Conservation (phyloP, 53 echinoderm and acorn worm genomes). For the Echinometra lucunter region DNA sequence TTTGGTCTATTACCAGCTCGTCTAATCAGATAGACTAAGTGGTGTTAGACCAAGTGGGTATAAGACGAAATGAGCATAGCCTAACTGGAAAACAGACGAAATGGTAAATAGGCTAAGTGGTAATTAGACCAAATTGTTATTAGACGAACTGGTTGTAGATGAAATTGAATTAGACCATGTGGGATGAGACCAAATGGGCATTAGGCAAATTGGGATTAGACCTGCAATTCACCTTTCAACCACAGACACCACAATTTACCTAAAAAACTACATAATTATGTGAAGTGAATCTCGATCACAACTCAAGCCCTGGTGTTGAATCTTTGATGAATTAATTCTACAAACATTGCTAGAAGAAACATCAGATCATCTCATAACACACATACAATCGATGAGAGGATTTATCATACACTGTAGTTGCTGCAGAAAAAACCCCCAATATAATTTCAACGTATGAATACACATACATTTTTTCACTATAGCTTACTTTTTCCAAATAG, state of each 20-base stretch:
- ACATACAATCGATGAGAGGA: not conserved
- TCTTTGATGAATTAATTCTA: not conserved
- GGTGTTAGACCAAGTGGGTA: too few species aligned
- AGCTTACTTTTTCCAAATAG: conserved; percentile 84
- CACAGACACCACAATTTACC: not conserved
- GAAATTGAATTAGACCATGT: too few species aligned
- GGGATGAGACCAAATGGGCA: too few species aligned
- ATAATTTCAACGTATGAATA: not conserved
- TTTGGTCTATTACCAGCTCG: too few species aligned
- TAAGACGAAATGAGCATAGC: too few species aligned
- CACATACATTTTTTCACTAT: not conserved
- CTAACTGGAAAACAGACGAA: too few species aligned
- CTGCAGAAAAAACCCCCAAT: not conserved
- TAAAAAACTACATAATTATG: not conserved
- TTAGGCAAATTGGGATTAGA: too few species aligned
- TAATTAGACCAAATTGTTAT: too few species aligned
- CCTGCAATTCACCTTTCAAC: not conserved
- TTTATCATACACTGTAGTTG: not conserved
- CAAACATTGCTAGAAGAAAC: not conserved
- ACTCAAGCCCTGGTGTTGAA: not conserved
- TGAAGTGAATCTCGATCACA: not conserved
- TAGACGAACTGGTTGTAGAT: too few species aligned
- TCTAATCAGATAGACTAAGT: too few species aligned
- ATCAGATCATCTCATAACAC: not conserved
- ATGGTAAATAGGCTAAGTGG: too few species aligned